phyloP scores from a whole-genome alignment of 2,888 invertebrate species.

The Mamestra brassicae region DNA sequence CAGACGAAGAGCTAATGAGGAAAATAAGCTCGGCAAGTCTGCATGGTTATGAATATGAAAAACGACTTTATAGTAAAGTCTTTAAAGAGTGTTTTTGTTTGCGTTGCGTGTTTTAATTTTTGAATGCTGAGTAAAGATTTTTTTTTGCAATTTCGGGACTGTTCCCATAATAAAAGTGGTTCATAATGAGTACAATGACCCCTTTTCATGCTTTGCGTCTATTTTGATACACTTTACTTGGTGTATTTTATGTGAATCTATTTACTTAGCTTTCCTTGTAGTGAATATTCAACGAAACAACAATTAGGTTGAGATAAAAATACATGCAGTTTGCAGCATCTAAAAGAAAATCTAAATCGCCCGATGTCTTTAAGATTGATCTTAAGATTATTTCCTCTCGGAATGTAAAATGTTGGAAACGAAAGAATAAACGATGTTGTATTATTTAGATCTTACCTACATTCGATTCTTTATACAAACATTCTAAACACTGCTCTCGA shows the following conservation, averaged over 20 bases:
- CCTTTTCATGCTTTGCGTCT: too few relatives aligned
- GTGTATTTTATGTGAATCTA: neutral
- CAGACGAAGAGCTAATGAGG: constrained; percentile 9
- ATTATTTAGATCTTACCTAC: too few relatives aligned
- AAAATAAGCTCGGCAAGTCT: neutral
- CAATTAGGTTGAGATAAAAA: constrained; percentile 39
- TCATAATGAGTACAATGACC: too few relatives aligned
- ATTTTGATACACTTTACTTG: too few relatives aligned
- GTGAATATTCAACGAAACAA: constrained; percentile 6
- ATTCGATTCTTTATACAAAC: neutral
- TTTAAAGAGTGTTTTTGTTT: neutral
- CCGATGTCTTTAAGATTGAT: constrained; percentile 34
- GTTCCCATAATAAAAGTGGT: too few relatives aligned
- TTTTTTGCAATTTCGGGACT: too few relatives aligned
- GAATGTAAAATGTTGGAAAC: constrained; percentile 30
- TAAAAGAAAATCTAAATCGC: constrained; percentile 38
- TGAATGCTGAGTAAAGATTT: too few relatives aligned
- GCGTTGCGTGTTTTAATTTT: too few relatives aligned
- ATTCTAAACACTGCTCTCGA: neutral
- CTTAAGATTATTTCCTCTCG: constrained; percentile 25
- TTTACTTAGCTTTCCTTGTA: neutral
- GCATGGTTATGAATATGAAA: neutral
- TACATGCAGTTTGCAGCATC: constrained; percentile 19
- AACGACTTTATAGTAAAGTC: neutral
- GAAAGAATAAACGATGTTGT: neutral